These are phyloP conservation scores for Formica selysi DNA, from an alignment of 1,140 invertebrate genomes.

Conservation along the genomic window DNA sequence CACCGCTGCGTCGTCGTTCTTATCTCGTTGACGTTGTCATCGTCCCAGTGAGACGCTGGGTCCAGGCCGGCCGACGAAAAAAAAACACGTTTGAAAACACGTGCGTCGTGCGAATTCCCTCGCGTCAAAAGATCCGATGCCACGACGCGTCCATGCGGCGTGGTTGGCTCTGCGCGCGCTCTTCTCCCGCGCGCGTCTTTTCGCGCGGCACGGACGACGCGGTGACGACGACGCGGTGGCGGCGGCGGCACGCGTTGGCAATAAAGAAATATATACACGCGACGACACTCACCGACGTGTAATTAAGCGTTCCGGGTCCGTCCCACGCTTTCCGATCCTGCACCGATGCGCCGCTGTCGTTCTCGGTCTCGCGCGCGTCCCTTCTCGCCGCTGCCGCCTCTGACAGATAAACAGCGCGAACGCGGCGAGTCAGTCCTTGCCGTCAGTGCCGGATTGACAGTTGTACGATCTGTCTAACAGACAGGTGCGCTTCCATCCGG, in stretches of 20 bases:
- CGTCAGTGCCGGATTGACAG: slow-evolving; percentile 23
- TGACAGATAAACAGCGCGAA: slow-evolving; percentile 38
- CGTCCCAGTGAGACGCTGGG: not conserved
- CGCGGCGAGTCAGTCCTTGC: not conserved
- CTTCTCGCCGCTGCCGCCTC: not conserved
- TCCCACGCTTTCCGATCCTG: not conserved
- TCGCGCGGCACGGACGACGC: not conserved
- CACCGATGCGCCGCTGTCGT: not conserved
- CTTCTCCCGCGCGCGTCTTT: slow-evolving; percentile 18
- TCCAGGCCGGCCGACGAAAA: no score
- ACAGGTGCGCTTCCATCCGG: no score
- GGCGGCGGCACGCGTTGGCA: not conserved
- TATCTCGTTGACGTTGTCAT: not conserved
- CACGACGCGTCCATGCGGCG: not conserved
- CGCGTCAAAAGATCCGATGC: not conserved
- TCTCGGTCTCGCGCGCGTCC: not conserved
- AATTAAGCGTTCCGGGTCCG: not conserved
- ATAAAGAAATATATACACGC: not conserved
- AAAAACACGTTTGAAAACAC: not conserved
- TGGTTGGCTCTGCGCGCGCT: not conserved
- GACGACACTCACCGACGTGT: slow-evolving; percentile 21
- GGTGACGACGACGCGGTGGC: no score
- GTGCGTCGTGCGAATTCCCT: not conserved
- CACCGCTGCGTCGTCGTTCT: not conserved
- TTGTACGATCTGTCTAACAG: not conserved